Evolutionary conservation across 2,797 vertebrate species (phyloP), one percentile per base, ranked within the genome.

Genomic region (Leuciscus waleckii): DNA sequence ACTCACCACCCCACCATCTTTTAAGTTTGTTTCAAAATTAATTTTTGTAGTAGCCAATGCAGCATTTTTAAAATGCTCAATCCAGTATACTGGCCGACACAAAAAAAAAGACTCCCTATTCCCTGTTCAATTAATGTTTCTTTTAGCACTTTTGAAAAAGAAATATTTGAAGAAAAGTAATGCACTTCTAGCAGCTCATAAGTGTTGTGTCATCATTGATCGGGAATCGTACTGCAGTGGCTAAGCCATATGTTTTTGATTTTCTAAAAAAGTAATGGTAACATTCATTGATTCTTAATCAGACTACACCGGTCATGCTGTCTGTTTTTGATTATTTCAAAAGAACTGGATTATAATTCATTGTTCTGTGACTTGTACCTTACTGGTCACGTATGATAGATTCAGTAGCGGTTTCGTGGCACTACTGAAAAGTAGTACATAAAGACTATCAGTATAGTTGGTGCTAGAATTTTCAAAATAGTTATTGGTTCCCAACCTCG

Each of bases 1-100:
- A 58, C 37, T 58, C 19, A 13, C 4, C n/a, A 35, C n/a, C 37
- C 17, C 5, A 1, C 13, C n/a, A 35, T 84, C 19, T 46, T 71
- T 69, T 84, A 32, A 78, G 39, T 69, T n/a, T 5, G 37, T 61
- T 84, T 58, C 13, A 84, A 56, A 78, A 76, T 29, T 2, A 21
- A 43, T 43, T 83, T 83, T 51, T 75, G 32, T 63, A n/a, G 41
- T n/a, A 49, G 69, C 41, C 29, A 65, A n/a, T 35, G 39, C 58
- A n/a, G 70, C 39, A 77, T 54, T 84, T 49, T 54, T 16, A 39
- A 77, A 77, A 70, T 37, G 13, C 71, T 83, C 32, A 1, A 23
- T 68, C 32, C 43, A 69, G 19, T 70, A 41, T 70, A 46, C n/a
- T 54, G 29, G 37, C 35, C 23, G 14, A 70, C 61, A 19, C 41